phyloP scores from a whole-genome alignment of 37 sponge, comb jelly and placozoan species.

The Geodia barretti region DNA sequence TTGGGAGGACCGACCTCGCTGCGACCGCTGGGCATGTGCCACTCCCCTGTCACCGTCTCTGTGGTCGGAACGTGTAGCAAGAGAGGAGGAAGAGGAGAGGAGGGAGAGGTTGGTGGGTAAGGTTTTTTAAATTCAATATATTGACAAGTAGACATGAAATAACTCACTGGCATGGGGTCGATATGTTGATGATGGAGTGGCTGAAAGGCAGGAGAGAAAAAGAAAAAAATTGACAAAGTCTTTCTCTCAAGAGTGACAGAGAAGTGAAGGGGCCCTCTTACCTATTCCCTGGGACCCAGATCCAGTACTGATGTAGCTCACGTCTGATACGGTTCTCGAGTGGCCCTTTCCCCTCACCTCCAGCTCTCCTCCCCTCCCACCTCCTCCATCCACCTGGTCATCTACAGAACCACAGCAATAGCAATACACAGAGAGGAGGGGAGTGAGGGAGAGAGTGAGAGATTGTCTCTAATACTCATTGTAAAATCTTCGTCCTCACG shows the following conservation, averaged over 20 bases:
- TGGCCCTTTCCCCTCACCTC: slow-evolving; percentile 8
- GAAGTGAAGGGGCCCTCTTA: neutral
- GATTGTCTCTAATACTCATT: no score
- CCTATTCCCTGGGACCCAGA: slow-evolving; percentile 20
- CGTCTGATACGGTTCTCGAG: slow-evolving; percentile 45
- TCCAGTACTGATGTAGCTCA: slow-evolving; percentile 44
- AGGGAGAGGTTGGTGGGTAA: no score
- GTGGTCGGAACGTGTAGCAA: neutral
- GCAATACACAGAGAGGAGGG: no score
- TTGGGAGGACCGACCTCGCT: slow-evolving; percentile 49
- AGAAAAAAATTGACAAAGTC: neutral
- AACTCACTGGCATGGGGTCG: neutral
- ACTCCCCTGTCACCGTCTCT: neutral
- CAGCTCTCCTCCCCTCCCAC: neutral
- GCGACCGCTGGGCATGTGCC: neutral
- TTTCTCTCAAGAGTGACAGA: neutral
- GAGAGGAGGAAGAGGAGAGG: neutral
- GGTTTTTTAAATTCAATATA: neutral
- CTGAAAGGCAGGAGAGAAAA: neutral
- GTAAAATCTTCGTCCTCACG: no score
- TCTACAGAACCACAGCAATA: neutral
- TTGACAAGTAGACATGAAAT: no score
- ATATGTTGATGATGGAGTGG: neutral
- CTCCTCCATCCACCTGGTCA: slow-evolving; percentile 6
- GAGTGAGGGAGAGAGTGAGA: neutral